Evolutionary conservation across 2,888 invertebrate genomes (phyloP), one percentile per base, ranked within the genome.

Genomic region (Xanthorhoe spadicearia): DNA sequence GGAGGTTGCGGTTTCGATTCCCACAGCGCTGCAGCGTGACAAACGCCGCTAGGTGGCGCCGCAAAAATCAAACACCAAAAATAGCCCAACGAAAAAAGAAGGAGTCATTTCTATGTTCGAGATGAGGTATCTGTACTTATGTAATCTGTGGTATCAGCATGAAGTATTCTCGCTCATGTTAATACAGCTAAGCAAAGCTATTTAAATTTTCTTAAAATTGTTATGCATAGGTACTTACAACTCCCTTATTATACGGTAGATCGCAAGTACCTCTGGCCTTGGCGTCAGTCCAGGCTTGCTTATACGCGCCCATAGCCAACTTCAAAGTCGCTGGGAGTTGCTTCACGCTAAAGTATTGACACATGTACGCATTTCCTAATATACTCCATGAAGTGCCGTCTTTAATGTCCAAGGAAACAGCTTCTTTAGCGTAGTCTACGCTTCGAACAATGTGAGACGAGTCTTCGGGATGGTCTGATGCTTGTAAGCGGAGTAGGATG

Each of bases 321-420:
- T 96, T 96, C 68, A 98, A 84, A 0, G 94, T 94, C 28, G 94
- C 94, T 0, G 96, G 96, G 78, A 96, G 95, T 82, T 97, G 97
- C 1, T 95, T 94, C 38, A 95, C 93, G 51, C 94, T 94, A 84
- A 98, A 98, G 86, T 96, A 98, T 61, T 95, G 95, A 60, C 96
- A 96, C 66, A 98, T 86, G 83, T 97, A 96, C 0, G 98, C 97
- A 89, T 97, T 98, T 28, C 97, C 98, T 56, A 98, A 90, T 61
- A 97, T 95, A 59, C 95, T 94, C 98, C 98, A 98, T 0, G 97
- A 97, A 7, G 95, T 90, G 0, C 97, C 97, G 88, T 98, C 97
- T 58, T 86, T 91, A 8, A 96, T 94, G 80, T 98, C 97, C 35
- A 96, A 84, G 55, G 96, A 94, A 0, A 98, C 96, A 0, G 98